Evolutionary conservation across 2,113 vertebrate species (phyloP).

Genomic region (Takifugu bimaculatus): DNA sequence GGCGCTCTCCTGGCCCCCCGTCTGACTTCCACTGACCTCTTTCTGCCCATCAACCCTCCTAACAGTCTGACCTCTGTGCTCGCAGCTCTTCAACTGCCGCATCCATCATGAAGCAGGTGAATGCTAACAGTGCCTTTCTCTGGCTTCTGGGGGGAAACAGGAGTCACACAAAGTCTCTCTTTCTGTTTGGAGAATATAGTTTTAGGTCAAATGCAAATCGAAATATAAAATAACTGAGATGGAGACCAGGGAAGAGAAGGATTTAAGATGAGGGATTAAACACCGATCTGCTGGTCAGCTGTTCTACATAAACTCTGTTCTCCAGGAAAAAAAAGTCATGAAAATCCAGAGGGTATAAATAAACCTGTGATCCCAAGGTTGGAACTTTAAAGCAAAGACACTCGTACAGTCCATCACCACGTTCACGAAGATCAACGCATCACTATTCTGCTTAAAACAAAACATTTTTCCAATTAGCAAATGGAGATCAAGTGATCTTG

Average conservation of each 20-base stretch:
- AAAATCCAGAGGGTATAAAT: too few species aligned
- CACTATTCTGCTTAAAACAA: neutral
- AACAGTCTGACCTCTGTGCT: constrained; percentile 40
- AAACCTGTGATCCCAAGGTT: too few species aligned
- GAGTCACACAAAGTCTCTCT: neutral
- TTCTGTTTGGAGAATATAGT: neutral
- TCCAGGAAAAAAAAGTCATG: too few species aligned
- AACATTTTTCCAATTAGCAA: constrained; percentile 19
- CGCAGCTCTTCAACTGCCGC: constrained; percentile 30
- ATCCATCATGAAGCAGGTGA: constrained; percentile 36
- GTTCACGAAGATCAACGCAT: constrained; percentile 4
- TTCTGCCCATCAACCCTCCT: constrained; percentile 30
- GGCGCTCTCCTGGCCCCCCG: constrained; percentile 14
- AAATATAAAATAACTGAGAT: too few species aligned
- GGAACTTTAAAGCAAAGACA: too few species aligned
- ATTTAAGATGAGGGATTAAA: too few species aligned
- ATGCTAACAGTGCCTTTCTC: constrained; percentile 12
- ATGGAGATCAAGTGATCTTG: constrained; percentile 37
- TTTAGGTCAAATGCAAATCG: too few species aligned
- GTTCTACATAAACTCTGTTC: too few species aligned
- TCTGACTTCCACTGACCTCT: constrained; percentile 31
- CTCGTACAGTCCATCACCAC: too few species aligned
- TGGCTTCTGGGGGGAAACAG: neutral
- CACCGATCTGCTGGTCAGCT: too few species aligned
- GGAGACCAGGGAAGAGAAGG: too few species aligned